Conservation (phyloP, 2,113 vertebrate species). For the Lophura nycthemera region DNA sequence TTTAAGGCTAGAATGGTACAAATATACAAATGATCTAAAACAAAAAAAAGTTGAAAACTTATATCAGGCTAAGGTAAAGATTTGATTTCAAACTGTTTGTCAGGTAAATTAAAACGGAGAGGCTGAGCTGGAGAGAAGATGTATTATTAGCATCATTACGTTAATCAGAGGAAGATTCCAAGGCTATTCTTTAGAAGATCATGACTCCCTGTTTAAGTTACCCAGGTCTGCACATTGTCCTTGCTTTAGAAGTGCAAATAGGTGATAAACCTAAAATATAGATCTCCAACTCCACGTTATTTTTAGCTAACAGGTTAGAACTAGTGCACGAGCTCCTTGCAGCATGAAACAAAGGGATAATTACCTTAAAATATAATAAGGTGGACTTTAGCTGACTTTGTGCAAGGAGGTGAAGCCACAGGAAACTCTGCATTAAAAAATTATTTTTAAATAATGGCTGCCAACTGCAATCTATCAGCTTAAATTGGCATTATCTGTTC, state of each 20-base stretch:
- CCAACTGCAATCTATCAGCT: not conserved
- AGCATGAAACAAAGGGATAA: not conserved
- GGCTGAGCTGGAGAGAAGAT: not conserved
- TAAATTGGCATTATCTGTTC: not conserved
- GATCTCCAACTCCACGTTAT: slow-evolving; percentile 17
- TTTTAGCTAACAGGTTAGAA: slow-evolving; percentile 24
- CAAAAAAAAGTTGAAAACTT: not conserved
- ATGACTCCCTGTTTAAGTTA: not conserved
- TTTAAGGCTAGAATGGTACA: not conserved
- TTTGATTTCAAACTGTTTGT: not conserved
- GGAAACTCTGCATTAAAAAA: not conserved
- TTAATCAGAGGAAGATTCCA: not conserved
- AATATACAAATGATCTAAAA: not conserved
- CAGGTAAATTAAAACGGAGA: not conserved
- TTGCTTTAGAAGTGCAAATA: slow-evolving; percentile 64
- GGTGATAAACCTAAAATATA: slow-evolving; percentile 9
- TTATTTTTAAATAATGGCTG: not conserved
- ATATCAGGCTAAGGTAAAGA: not conserved
- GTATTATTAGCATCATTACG: not conserved
- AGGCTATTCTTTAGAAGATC: not conserved
- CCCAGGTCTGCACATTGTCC: slow-evolving; percentile 15
- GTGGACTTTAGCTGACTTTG: not conserved
- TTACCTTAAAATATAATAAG: not conserved
- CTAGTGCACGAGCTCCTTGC: not conserved
- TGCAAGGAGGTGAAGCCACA: not conserved